These are phyloP conservation scores for Rhineura floridana DNA, from an alignment of 2,113 vertebrate species.

Conservation along the genomic window DNA sequence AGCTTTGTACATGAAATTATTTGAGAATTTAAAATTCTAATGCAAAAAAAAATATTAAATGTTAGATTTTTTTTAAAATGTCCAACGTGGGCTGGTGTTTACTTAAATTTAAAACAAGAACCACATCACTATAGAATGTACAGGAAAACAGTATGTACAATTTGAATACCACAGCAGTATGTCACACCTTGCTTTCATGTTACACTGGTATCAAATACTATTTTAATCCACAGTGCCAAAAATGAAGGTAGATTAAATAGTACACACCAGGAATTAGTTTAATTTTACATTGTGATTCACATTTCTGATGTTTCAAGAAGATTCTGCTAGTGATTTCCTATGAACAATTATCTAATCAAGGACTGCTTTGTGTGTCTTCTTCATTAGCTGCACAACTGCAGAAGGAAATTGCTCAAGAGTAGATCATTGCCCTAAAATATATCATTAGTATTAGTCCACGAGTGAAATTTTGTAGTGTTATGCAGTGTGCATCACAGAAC, in stretches of 20 bases:
- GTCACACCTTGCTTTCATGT: conserved; percentile 43
- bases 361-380: neutral
- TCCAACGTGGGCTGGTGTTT: conserved; percentile 18
- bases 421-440: rapidly evolving
- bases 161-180: neutral
- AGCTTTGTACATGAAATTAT: conserved; percentile 57
- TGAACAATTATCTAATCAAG: neutral
- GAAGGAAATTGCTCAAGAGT: neutral
- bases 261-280: neutral
- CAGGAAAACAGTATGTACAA: conserved; percentile 31
- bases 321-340: neutral
- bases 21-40: conserved; percentile 53
- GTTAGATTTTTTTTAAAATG: conserved; percentile 51
- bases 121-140: conserved; percentile 35
- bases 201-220: conserved; percentile 16
- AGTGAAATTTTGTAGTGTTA: rapidly evolving
- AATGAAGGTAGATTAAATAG: neutral
- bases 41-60: conserved; percentile 62
- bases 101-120: conserved; percentile 31
- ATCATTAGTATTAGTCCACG: rapidly evolving
- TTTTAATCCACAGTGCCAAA: conserved; percentile 47
- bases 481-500: neutral
- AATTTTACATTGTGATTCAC: neutral
- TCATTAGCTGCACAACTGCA: neutral
- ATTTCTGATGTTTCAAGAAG: neutral